Evolutionary conservation across 1,140 invertebrate genomes (phyloP).

Genomic region (Drosophila nigromelanica): DNA sequence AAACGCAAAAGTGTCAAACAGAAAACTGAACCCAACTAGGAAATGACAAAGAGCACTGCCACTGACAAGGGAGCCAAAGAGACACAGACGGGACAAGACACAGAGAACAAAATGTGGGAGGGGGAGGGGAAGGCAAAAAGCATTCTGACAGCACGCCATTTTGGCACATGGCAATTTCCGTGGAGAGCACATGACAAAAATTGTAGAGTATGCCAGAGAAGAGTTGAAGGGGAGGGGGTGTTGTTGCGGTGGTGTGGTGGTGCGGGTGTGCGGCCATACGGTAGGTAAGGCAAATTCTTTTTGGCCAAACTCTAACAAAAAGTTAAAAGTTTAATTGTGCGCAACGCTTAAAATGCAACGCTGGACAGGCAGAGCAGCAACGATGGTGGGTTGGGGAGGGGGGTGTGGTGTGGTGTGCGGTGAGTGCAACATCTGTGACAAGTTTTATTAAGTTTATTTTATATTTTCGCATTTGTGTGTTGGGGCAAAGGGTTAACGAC

Average conservation of each 20-base stretch:
- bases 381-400: background rate
- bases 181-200: slow-evolving; percentile 74
- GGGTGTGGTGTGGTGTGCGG: slow-evolving; percentile 15
- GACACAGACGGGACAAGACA: background rate
- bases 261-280: slow-evolving; percentile 4
- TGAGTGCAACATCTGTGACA: slow-evolving; percentile 69
- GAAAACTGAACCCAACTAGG: slow-evolving; percentile 42
- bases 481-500: slow-evolving; percentile 31
- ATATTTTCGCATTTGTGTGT: slow-evolving; percentile 59
- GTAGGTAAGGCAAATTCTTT: slow-evolving; percentile 55
- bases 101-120: background rate
- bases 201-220: slow-evolving; percentile 45
- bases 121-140: slow-evolving; percentile 10
- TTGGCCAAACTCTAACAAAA: slow-evolving; percentile 59
- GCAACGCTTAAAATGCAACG: slow-evolving; percentile 65
- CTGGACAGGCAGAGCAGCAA: slow-evolving; percentile 7
- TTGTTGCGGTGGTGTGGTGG: background rate
- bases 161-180: slow-evolving; percentile 77
- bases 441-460: slow-evolving; percentile 82
- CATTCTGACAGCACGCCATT: slow-evolving; percentile 51
- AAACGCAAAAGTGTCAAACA: slow-evolving; percentile 34
- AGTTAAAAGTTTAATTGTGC: slow-evolving; percentile 83
- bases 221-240: background rate
- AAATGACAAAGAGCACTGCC: slow-evolving; percentile 43
- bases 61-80: slow-evolving; percentile 21